Evolutionary conservation across 2,888 invertebrate genomes (phyloP), one percentile per base, ranked within the genome.

Genomic region (Galerucella pusilla): DNA sequence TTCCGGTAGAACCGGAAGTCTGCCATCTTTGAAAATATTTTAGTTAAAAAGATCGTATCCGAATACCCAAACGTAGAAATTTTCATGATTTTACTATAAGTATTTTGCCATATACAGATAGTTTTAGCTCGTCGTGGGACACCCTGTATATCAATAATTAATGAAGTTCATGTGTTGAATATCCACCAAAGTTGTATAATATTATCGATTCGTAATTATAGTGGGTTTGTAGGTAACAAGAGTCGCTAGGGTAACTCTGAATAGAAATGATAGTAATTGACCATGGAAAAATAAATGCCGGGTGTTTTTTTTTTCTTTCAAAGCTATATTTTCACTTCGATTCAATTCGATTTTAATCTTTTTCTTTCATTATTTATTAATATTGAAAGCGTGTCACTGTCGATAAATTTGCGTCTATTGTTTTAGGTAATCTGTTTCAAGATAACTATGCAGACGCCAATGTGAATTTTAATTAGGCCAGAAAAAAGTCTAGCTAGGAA

Each of bases 221-320:
- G 66, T 72, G 25, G 72, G 54, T 72, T 72, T 72, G 72, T 72
- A 72, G 72, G 72, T 66, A 72, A 72, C 35, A 45, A 46, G 46
- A 60, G 72, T 72, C 61, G 66, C 63, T 14, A 35, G n/a, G 60
- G 72, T 57, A 67, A 72, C 72, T n/a, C 35, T 14, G n/a, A 28
- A 65, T 52, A 52, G n/a, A 12, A 65, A 71, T 63, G 35, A 35
- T 42, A 2, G 35, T 63, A 35, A 46, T 54, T 65, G 54, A 65
- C 28, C 54, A 3, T n/a, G 42, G 42, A 16, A 42, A 63, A 35
- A 63, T n/a, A 63, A 63, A 63, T 63, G 42, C 35, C 10, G 12
- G 20, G 42, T 20, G 5, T 60, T 12, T 25, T 60, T 28, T 28
- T 25, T 60, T 14, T 12, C 2, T 57, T 57, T 20, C n/a, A 9